These are phyloP conservation scores for Tachina lurida DNA, from an alignment of 2,888 invertebrate species.

Conservation along the genomic window DNA sequence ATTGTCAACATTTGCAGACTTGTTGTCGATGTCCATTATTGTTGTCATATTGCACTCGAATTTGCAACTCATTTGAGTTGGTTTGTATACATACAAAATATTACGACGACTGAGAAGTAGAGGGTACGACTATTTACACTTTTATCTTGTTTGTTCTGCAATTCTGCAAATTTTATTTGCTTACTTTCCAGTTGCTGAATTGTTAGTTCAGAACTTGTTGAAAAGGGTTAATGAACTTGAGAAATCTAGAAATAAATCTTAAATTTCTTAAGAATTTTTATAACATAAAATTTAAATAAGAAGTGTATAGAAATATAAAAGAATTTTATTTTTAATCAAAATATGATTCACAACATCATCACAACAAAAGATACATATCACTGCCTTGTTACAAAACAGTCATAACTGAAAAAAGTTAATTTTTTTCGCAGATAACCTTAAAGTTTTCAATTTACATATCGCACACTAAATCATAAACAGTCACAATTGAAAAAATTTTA, in stretches of 20 bases:
- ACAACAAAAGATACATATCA: too few species aligned
- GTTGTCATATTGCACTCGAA: constrained; percentile 9
- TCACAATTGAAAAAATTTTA: too few species aligned
- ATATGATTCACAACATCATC: too few species aligned
- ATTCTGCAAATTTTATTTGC: constrained; percentile 12
- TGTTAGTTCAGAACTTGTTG: constrained; percentile 32
- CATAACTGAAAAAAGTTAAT: too few species aligned
- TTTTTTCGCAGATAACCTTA: too few species aligned
- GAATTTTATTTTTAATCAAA: too few species aligned
- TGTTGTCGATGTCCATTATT: constrained; percentile 45
- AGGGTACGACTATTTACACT: constrained; percentile 47
- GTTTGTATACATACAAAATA: constrained; percentile 22
- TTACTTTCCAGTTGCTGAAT: neutral
- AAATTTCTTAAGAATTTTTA: too few species aligned
- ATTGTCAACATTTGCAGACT: constrained; percentile 55
- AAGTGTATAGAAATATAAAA: too few species aligned
- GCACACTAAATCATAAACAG: too few species aligned
- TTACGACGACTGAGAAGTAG: neutral
- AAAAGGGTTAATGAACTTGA: constrained; percentile 50
- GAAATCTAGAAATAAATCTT: neutral
- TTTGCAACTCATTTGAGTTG: constrained; percentile 61
- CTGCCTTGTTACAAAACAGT: too few species aligned
- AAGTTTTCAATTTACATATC: too few species aligned
- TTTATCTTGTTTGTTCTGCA: constrained; percentile 7
- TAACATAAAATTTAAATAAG: too few species aligned